phyloP scores from a whole-genome alignment of 2,797 vertebrate genomes.

The Rallus crepitans region DNA sequence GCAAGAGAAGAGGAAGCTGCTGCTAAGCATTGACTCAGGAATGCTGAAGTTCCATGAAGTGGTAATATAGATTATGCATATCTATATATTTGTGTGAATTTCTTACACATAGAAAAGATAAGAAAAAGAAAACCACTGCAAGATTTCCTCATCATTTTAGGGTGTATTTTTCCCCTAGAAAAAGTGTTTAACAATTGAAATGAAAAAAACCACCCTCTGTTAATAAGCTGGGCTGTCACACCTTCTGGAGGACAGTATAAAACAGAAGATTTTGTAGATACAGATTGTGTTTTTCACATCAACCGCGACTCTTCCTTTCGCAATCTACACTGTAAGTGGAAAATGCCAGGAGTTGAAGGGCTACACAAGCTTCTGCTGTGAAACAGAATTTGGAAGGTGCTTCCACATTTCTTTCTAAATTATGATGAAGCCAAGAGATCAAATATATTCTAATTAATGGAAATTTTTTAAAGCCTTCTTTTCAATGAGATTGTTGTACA shows the following conservation, averaged over 20 bases:
- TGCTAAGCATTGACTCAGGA: slow-evolving; percentile 8
- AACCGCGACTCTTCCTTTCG: slow-evolving; percentile 28
- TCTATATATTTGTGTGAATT: neutral
- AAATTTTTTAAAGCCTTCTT: neutral
- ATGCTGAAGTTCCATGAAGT: neutral
- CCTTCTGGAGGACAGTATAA: slow-evolving; percentile 9
- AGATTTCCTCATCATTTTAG: neutral
- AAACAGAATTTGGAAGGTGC: slow-evolving; percentile 20
- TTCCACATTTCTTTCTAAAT: slow-evolving; percentile 43
- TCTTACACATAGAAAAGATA: neutral
- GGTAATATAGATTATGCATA: neutral
- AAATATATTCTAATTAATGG: slow-evolving; percentile 57
- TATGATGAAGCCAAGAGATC: slow-evolving; percentile 40
- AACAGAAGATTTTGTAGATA: neutral
- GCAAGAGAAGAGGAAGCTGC: neutral
- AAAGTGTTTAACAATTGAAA: neutral
- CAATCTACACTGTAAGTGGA: slow-evolving; percentile 37
- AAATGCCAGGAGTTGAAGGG: slow-evolving; percentile 12
- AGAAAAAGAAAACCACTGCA: neutral
- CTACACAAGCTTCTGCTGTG: slow-evolving; percentile 17
- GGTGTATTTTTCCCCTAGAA: too few relatives aligned
- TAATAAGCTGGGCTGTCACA: slow-evolving; percentile 40
- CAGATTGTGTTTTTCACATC: slow-evolving; percentile 39
- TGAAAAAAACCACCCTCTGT: neutral
- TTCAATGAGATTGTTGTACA: neutral